Percentiles rank a stretch among this genome's conserved stretches.
These are phyloP conservation scores for Scomber japonicus DNA, from an alignment of 2,113 vertebrate genomes.

Conservation along the genomic window DNA sequence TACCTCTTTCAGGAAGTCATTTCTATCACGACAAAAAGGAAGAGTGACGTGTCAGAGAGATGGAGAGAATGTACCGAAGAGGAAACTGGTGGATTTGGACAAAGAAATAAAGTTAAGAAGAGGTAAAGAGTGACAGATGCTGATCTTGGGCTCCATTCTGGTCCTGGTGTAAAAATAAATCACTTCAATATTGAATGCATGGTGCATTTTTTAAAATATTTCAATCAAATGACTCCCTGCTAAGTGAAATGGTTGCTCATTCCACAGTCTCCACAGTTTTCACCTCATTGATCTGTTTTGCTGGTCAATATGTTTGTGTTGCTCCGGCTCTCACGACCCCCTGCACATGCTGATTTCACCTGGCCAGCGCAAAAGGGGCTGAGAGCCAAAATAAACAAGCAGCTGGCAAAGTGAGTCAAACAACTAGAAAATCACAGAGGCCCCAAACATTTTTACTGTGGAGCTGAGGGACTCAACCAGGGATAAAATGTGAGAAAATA, in stretches of 20 bases:
- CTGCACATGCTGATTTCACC: conserved; percentile 4
- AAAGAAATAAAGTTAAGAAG: neutral
- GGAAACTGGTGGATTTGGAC: no score
- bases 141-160: neutral
- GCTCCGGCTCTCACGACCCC: conserved; percentile 11
- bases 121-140: neutral
- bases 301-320: conserved; percentile 36
- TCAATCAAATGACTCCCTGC: no score
- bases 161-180: neutral
- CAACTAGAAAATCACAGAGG: conserved; percentile 20
- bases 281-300: conserved; percentile 38
- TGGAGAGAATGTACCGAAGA: neutral
- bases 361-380: neutral
- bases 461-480: neutral
- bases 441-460: neutral
- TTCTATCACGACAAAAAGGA: conserved; percentile 75
- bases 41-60: neutral
- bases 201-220: no score
- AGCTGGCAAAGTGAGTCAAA: conserved; percentile 14
- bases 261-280: conserved; percentile 1
- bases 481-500: neutral
- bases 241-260: neutral
- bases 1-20: conserved; percentile 94
- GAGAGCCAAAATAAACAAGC: conserved; percentile 33
- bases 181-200: neutral